Conservation (phyloP, 2,113 vertebrate genomes). For the Pithys albifrons region DNA sequence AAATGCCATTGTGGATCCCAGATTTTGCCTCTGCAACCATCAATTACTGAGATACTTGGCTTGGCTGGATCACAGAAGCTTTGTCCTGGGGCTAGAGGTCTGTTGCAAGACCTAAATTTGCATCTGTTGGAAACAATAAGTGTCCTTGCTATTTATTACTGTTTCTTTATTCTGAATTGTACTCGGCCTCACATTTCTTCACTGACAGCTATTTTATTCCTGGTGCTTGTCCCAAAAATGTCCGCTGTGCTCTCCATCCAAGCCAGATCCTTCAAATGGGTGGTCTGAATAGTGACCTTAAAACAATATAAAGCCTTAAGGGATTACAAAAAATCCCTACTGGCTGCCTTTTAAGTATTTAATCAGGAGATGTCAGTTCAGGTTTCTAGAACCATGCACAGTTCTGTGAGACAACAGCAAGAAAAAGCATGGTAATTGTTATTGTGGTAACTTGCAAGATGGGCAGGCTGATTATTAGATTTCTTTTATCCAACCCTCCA, state of each 20-base stretch:
- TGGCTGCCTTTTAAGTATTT: background rate
- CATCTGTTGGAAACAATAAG: slow-evolving; percentile 13
- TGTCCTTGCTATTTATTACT: background rate
- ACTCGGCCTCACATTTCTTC: background rate
- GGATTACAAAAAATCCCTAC: background rate
- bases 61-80: slow-evolving; percentile 17
- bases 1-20: slow-evolving; percentile 21
- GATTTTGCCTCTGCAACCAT: slow-evolving; percentile 2
- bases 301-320: background rate
- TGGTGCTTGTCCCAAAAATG: background rate
- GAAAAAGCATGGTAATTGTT: background rate
- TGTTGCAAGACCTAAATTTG: slow-evolving; percentile 41
- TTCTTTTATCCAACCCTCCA: background rate
- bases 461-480: background rate
- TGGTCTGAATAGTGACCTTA: background rate
- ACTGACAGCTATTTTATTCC: background rate
- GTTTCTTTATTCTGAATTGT: background rate
- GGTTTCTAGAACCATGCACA: background rate
- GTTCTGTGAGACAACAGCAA: background rate
- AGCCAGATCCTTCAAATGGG: background rate
- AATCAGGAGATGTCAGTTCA: background rate
- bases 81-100: slow-evolving; percentile 36
- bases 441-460: background rate
- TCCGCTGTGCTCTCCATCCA: background rate
- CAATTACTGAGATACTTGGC: slow-evolving; percentile 17